Base-by-base conservation (phyloP, 1,140 invertebrate species). In the Drosophila yakuba region DNA sequence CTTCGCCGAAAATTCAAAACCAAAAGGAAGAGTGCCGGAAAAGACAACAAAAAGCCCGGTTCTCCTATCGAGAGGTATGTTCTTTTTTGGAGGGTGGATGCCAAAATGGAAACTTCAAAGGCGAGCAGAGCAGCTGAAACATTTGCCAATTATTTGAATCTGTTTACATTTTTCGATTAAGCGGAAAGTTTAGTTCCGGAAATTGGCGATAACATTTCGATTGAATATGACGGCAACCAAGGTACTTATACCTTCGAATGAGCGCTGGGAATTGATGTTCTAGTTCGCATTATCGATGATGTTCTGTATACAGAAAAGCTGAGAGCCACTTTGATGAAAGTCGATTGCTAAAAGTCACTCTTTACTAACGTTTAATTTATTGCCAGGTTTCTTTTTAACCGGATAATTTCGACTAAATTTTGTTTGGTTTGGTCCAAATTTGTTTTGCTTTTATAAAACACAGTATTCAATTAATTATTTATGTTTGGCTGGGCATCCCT, bases 401-500 rank as follows among this genome's bases (percentile, higher is more conserved):
- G 25, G 28, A 36, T 44, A 43, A 44, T 68, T 68, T 64, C 2
- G 36, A 36, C 43, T 43, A 69, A 69, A 71, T 69, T 32, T 48
- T 6, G 43, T 69, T 67, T 17, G 38, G 43, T 57, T 67, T 17
- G 38, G 28, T 4, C 20, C 8, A 17, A 25, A 45, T 23, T 44
- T 45, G 39, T 39, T 63, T 55, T 63, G 51, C 51, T 55, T 23
- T 14, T 17, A 35, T 55, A 41, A 32, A 68, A 48, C 35, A 7
- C n/a, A 35, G 32, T 41, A 58, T 72, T 58, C 28, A 71, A 71
- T 72, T 36, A 72, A 72, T 58, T 43, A 58, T 71, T 71, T 69
- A 41, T 69, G 64, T 48, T 48, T 10, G 35, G 23, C 41, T n/a
- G 15, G 15, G 36, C 36, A 38, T 39, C 32, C 7, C 39, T 17